Evolutionary conservation across 2,888 invertebrate genomes (phyloP).

Genomic region (Aethes cnicana): DNA sequence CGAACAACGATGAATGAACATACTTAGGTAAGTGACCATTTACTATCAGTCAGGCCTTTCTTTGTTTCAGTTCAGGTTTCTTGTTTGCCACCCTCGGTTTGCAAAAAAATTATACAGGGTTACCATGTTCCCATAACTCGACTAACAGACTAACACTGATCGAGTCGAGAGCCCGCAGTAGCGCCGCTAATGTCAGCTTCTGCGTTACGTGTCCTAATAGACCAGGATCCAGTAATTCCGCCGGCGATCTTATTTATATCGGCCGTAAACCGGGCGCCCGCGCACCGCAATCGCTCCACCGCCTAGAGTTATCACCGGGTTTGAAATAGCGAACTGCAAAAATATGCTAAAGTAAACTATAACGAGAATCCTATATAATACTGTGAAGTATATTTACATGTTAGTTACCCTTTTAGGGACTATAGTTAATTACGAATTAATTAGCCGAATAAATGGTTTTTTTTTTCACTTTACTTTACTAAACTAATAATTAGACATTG

Average conservation of each 20-base stretch:
- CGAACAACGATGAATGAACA: too few relatives aligned
- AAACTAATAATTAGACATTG: too few relatives aligned
- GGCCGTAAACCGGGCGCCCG: constrained; percentile 40
- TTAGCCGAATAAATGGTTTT: too few relatives aligned
- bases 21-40: too few relatives aligned
- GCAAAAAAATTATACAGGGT: too few relatives aligned
- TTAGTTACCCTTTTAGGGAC: background rate
- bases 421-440: too few relatives aligned
- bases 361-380: background rate
- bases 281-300: constrained; percentile 23
- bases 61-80: too few relatives aligned
- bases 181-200: constrained; percentile 59
- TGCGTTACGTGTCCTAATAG: constrained; percentile 70
- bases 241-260: constrained; percentile 53
- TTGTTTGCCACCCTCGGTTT: too few relatives aligned
- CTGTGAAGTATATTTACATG: background rate
- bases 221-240: constrained; percentile 66
- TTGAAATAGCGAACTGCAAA: constrained; percentile 12
- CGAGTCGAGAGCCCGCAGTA: constrained; percentile 34
- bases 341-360: background rate
- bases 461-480: too few relatives aligned
- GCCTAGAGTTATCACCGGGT: background rate
- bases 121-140: too few relatives aligned
- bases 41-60: too few relatives aligned
- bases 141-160: background rate